phyloP scores from a whole-genome alignment of 1,140 invertebrate genomes.

The Monomorium pharaonis region DNA sequence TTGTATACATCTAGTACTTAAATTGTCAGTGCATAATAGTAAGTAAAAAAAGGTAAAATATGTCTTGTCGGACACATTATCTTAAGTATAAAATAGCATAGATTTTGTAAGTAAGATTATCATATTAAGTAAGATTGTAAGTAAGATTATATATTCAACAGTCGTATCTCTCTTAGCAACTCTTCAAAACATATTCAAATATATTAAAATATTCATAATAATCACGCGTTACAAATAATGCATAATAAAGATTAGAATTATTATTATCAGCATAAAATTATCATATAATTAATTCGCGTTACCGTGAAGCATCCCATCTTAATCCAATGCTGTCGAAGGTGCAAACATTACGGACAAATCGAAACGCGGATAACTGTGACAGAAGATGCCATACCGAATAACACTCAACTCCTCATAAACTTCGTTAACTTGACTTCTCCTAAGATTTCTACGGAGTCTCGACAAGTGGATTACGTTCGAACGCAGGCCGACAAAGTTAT shows the following conservation, averaged over 20 bases:
- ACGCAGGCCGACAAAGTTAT: conserved; percentile 61
- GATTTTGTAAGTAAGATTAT: no score
- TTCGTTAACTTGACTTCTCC: conserved; percentile 62
- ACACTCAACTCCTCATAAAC: conserved; percentile 51
- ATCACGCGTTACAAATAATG: not conserved
- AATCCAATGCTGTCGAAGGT: not conserved
- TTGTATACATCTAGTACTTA: not conserved
- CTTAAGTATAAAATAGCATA: no score
- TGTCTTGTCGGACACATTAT: not conserved
- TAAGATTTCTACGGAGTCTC: conserved; percentile 60
- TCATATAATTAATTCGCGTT: not conserved
- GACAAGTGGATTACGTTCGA: conserved; percentile 70
- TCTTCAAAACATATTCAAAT: not conserved
- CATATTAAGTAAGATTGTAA: no score
- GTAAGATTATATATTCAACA: no score
- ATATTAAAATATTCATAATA: not conserved
- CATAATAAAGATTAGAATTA: not conserved
- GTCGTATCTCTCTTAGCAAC: not conserved
- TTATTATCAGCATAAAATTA: not conserved
- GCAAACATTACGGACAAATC: conserved; percentile 14
- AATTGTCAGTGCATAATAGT: not conserved
- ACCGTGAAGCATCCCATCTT: not conserved
- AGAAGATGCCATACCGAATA: conserved; percentile 34
- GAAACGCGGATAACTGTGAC: conserved; percentile 37
- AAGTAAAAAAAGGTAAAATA: not conserved